phyloP scores from a whole-genome alignment of 53 echinoderm and acorn worm genomes.

The Hippasteria phrygiana region DNA sequence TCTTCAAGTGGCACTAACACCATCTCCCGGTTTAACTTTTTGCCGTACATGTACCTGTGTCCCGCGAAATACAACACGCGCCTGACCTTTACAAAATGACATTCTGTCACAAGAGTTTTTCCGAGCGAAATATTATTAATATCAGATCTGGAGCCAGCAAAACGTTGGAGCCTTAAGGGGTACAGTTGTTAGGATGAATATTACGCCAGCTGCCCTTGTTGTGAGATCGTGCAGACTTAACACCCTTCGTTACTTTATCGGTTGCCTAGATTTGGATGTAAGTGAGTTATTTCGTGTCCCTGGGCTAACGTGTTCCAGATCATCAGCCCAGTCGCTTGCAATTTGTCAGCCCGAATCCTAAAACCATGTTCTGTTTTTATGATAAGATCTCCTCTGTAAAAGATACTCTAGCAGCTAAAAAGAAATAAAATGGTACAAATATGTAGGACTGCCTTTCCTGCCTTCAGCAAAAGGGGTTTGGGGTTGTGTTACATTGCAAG shows the following conservation, averaged over 20 bases:
- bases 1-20: background rate
- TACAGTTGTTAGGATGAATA: background rate
- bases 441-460: too few relatives aligned
- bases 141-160: background rate
- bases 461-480: too few relatives aligned
- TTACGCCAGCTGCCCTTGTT: conserved; percentile 11
- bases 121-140: conserved; percentile 17
- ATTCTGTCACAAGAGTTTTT: conserved; percentile 34
- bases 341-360: conserved; percentile 17
- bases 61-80: conserved; percentile 27
- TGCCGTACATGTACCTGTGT: background rate
- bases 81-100: conserved; percentile 46
- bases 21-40: background rate
- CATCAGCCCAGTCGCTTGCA: conserved; percentile 22
- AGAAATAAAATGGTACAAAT: too few relatives aligned
- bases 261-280: background rate
- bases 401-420: too few relatives aligned
- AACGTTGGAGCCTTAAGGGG: conserved; percentile 32
- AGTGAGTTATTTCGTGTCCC: conserved; percentile 35
- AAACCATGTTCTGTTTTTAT: background rate
- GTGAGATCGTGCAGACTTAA: conserved; percentile 3
- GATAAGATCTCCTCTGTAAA: background rate
- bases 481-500: too few relatives aligned
- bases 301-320: background rate
- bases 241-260: background rate